Evolutionary conservation across 2,888 invertebrate genomes (phyloP).

Genomic region (Dichetophora obliterata): DNA sequence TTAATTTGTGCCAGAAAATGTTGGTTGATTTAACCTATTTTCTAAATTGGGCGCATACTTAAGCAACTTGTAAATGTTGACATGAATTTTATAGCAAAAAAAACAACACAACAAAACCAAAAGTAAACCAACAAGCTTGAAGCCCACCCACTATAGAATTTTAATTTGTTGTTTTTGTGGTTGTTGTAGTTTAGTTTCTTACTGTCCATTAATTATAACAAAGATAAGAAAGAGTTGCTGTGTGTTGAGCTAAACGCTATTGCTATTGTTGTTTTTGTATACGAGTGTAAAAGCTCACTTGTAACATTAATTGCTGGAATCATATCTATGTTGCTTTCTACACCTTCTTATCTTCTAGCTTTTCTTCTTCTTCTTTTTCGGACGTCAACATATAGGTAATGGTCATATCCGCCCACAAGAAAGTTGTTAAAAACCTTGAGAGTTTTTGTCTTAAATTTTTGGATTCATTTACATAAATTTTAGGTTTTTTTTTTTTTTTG

Average conservation of each 20-base stretch:
- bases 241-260: background rate
- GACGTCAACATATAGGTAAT: background rate
- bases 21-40: no score
- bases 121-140: no score
- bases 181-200: background rate
- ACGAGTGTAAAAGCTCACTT: background rate
- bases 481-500: background rate
- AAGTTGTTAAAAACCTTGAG: background rate
- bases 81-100: no score
- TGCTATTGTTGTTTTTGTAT: background rate
- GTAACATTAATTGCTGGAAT: constrained; percentile 16
- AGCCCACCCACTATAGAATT: no score
- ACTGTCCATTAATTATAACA: constrained; percentile 1
- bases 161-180: no score
- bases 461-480: background rate
- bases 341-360: background rate
- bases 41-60: no score
- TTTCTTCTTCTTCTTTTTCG: background rate
- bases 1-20: no score
- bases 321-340: background rate
- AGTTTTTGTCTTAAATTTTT: background rate
- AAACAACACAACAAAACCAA: no score
- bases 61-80: no score
- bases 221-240: background rate
- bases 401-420: no score